Evolutionary conservation across 1,140 invertebrate genomes (phyloP).

Genomic region (Drosophila serrata): DNA sequence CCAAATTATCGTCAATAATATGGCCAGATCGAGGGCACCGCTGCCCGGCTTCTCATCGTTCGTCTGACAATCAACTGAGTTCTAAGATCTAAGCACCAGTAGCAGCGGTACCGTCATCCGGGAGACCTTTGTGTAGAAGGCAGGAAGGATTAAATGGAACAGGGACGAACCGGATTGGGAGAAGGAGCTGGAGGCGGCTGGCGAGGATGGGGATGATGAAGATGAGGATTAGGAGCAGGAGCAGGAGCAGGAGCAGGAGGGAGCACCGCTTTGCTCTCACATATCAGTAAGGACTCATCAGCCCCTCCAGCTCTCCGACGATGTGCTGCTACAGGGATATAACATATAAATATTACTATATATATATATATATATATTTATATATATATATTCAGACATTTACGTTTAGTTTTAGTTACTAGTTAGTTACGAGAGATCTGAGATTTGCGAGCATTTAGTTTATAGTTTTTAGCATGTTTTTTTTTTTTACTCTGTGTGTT

Average conservation of each 20-base stretch:
- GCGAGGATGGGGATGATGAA: too few relatives aligned
- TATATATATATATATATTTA: conserved; percentile 1
- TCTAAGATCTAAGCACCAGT: conserved; percentile 79
- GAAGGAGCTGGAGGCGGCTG: conserved; percentile 17
- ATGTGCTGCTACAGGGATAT: conserved; percentile 63
- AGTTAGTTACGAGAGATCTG: conserved; percentile 71
- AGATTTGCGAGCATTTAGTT: conserved; percentile 65
- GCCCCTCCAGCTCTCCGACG: conserved; percentile 25
- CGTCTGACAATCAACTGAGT: conserved; percentile 90
- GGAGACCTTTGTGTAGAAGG: conserved; percentile 70
- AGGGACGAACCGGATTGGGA: neutral
- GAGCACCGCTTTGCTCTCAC: neutral
- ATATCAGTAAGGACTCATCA: conserved; percentile 23
- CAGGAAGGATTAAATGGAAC: neutral
- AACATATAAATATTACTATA: conserved; percentile 20
- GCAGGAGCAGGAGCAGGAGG: neutral
- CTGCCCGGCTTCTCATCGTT: conserved; percentile 98
- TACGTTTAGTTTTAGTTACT: conserved; percentile 63
- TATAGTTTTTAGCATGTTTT: conserved; percentile 27
- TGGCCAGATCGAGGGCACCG: conserved; percentile 97
- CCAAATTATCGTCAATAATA: conserved; percentile 98
- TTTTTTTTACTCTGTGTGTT: conserved; percentile 21
- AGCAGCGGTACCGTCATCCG: conserved; percentile 77
- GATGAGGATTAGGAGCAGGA: neutral
- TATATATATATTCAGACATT: neutral